These are phyloP conservation scores for Pogonocherus hispidulus DNA, from an alignment of 2,888 invertebrate species.

Conservation along the genomic window DNA sequence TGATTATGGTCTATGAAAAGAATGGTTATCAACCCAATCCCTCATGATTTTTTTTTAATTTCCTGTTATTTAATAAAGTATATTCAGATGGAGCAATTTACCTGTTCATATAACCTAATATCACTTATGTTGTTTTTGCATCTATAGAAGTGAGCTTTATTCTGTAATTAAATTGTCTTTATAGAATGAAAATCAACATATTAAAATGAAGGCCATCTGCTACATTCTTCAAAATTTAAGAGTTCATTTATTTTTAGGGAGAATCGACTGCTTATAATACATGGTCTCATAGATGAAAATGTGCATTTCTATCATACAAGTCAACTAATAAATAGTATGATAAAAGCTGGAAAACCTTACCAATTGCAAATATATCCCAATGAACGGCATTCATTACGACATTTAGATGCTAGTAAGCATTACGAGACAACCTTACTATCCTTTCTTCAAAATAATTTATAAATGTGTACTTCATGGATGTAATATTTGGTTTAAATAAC, in stretches of 20 bases:
- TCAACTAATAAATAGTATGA: slow-evolving; percentile 88
- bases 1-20: no score
- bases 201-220: background rate
- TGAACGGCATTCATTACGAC: slow-evolving; percentile 95
- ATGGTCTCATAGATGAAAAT: slow-evolving; percentile 98
- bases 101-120: no score
- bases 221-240: background rate
- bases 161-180: no score
- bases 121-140: no score
- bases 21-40: no score
- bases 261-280: slow-evolving; percentile 92
- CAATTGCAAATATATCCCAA: slow-evolving; percentile 95
- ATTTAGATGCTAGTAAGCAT: slow-evolving; percentile 94
- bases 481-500: slow-evolving; percentile 6
- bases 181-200: background rate
- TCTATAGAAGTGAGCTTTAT: no score
- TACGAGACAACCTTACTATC: slow-evolving; percentile 95
- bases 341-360: slow-evolving; percentile 97
- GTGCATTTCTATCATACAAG: slow-evolving; percentile 98
- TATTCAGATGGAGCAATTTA: no score
- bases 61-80: no score
- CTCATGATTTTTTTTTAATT: no score
- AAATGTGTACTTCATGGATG: slow-evolving; percentile 54
- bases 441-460: slow-evolving; percentile 88
- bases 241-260: slow-evolving; percentile 71